A percentile compares a stretch with the other conserved stretches of the same genome.
Evolutionary conservation across 2,113 vertebrate species (phyloP).

Genomic region (Probosciger aterrimus): DNA sequence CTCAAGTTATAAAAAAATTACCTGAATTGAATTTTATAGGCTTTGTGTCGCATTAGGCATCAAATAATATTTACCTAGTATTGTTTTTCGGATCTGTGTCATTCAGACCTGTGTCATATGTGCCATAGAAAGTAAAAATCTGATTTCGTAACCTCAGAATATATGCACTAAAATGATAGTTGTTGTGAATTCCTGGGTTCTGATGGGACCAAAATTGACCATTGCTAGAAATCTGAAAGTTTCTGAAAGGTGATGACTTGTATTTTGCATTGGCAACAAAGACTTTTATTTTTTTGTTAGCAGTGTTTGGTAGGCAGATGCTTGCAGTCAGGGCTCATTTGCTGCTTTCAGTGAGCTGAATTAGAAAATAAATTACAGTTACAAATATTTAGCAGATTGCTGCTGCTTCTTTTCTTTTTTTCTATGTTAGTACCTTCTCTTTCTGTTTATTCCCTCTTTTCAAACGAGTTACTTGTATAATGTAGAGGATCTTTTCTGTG

Average conservation of each 20-base stretch:
- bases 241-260: neutral
- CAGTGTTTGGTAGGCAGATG: neutral
- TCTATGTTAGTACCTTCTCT: neutral
- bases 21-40: neutral
- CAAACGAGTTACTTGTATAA: neutral
- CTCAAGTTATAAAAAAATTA: neutral
- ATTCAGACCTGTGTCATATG: neutral
- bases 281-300: neutral
- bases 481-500: neutral
- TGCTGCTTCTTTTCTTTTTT: neutral
- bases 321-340: neutral
- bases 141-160: neutral
- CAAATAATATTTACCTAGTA: neutral
- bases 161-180: neutral
- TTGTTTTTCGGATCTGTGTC: neutral
- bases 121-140: neutral
- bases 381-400: neutral
- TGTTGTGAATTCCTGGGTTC: neutral
- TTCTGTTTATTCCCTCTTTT: neutral
- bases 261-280: neutral
- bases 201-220: neutral
- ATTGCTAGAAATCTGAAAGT: neutral
- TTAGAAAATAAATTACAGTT: neutral
- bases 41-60: neutral
- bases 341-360: neutral